Percentiles rank a stretch among this genome's conserved stretches.
These are phyloP conservation scores for Nebria brevicollis DNA, from an alignment of 2,888 invertebrate genomes.

Conservation along the genomic window DNA sequence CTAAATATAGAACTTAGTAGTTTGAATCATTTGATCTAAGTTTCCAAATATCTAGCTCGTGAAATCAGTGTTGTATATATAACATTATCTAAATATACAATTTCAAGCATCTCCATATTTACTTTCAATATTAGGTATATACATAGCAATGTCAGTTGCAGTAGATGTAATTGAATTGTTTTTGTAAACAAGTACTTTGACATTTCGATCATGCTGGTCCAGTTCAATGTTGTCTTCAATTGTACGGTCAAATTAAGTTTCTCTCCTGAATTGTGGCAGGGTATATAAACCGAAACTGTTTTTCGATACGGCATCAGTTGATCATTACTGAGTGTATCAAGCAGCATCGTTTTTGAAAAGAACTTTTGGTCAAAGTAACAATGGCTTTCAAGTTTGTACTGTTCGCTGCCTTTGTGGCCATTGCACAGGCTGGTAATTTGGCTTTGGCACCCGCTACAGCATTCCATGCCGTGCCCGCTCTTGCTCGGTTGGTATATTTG, in stretches of 20 bases:
- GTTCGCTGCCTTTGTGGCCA: slow-evolving; percentile 51
- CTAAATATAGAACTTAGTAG: no score
- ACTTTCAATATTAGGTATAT: background rate
- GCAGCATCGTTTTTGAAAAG: slow-evolving; percentile 16
- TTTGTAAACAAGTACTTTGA: background rate
- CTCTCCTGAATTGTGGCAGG: slow-evolving; percentile 20
- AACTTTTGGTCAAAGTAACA: slow-evolving; percentile 7
- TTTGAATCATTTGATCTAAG: background rate
- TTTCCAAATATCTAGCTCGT: no score
- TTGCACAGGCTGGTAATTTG: slow-evolving; percentile 52
- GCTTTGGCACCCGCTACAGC: slow-evolving; percentile 53
- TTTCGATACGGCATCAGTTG: slow-evolving; percentile 31
- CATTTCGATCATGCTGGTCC: slow-evolving; percentile 19
- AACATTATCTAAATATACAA: background rate
- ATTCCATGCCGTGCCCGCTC: slow-evolving; percentile 21
- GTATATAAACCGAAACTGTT: slow-evolving; percentile 34
- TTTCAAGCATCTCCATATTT: background rate
- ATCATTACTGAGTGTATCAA: slow-evolving; percentile 23
- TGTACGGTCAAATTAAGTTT: slow-evolving; percentile 22
- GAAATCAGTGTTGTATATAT: background rate
- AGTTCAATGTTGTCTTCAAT: slow-evolving; percentile 20
- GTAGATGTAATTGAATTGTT: background rate
- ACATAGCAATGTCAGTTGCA: background rate
- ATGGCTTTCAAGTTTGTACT: slow-evolving; percentile 44
- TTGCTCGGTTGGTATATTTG: slow-evolving; percentile 26